Conservation (phyloP, 2,113 vertebrate genomes). For the Pogonocichla stellata region DNA sequence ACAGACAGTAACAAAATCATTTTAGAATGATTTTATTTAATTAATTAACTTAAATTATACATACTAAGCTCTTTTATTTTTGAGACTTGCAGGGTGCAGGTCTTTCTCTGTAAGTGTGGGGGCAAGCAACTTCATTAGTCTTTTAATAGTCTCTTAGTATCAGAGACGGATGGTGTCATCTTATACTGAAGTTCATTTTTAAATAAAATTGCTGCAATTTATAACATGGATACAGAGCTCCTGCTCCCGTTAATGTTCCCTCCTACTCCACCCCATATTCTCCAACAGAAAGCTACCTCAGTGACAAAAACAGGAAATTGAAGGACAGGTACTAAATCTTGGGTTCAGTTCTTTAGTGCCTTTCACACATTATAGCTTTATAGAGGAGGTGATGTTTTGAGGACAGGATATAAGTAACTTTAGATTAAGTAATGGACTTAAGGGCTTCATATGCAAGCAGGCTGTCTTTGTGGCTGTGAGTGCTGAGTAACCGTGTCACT, state of each 20-base stretch:
- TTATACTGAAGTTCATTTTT: background rate
- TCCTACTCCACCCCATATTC: background rate
- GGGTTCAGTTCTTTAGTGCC: background rate
- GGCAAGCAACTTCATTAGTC: background rate
- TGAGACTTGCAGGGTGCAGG: background rate
- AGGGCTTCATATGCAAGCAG: background rate
- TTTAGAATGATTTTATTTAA: conserved; percentile 4
- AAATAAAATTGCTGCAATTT: background rate
- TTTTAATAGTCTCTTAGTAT: conserved; percentile 18
- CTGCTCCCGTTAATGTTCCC: background rate
- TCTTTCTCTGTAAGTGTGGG: background rate
- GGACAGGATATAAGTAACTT: background rate
- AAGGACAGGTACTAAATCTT: background rate
- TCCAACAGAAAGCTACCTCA: background rate
- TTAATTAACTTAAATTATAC: conserved; percentile 40
- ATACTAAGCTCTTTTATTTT: conserved; percentile 15
- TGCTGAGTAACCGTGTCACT: background rate
- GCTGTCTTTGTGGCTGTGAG: background rate
- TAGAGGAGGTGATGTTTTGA: background rate
- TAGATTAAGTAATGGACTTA: background rate
- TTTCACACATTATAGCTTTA: background rate
- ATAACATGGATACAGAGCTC: background rate
- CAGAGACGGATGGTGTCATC: background rate
- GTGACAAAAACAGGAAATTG: background rate
- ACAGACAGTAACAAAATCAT: conserved; percentile 16